phyloP scores from a whole-genome alignment of 2,888 invertebrate genomes.

The Tenthredo mesomela region DNA sequence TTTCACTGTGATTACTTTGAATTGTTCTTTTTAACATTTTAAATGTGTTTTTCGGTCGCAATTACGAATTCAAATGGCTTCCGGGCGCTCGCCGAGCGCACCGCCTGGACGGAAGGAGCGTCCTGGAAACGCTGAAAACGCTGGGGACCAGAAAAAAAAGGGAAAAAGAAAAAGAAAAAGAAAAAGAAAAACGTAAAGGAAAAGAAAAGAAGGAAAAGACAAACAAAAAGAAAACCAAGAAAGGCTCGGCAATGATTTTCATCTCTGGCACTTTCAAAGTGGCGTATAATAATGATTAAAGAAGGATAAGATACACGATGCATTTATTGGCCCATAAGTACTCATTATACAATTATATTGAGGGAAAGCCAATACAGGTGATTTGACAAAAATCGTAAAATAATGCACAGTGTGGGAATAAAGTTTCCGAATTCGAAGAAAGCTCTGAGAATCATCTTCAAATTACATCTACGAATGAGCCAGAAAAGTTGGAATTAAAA shows the following conservation, averaged over 20 bases:
- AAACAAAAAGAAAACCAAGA: neutral
- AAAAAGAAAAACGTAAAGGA: neutral
- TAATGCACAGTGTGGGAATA: no score
- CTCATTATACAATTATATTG: neutral
- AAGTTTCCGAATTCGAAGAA: no score
- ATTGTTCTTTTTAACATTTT: constrained; percentile 54
- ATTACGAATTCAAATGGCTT: constrained; percentile 65
- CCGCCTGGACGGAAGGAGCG: constrained; percentile 45
- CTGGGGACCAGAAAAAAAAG: constrained; percentile 25
- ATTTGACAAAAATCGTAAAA: no score
- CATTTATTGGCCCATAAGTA: neutral
- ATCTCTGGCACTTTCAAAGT: constrained; percentile 10
- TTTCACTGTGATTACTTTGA: constrained; percentile 54
- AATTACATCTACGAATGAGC: no score
- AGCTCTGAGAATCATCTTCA: no score
- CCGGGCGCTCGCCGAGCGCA: constrained; percentile 57
- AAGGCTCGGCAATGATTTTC: constrained; percentile 20
- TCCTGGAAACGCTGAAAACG: constrained; percentile 39
- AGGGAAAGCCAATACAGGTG: neutral
- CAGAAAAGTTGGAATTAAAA: no score
- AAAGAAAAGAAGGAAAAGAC: neutral
- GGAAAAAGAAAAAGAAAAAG: constrained; percentile 17
- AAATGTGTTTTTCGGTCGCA: constrained; percentile 60
- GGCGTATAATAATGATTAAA: neutral
- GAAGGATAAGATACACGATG: neutral